These are phyloP conservation scores for Andrena fulva DNA, from an alignment of 2,888 invertebrate species.

Conservation along the genomic window DNA sequence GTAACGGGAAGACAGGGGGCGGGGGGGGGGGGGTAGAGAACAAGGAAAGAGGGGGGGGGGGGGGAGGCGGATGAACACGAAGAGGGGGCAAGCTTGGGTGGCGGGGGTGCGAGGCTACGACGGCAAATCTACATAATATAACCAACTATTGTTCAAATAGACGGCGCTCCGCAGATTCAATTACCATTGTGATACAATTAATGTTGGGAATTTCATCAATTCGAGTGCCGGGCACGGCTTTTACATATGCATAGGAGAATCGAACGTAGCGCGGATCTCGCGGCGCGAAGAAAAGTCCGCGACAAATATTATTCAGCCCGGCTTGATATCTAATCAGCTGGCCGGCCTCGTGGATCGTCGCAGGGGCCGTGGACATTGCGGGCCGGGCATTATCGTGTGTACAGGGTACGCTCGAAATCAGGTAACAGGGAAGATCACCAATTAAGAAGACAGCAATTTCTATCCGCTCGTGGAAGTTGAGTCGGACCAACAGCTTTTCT, in stretches of 20 bases:
- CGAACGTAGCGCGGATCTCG: constrained; percentile 80
- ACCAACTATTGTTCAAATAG: constrained; percentile 85
- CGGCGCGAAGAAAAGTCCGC: constrained; percentile 73
- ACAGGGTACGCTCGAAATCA: neutral
- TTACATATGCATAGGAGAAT: constrained; percentile 84
- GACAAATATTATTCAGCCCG: constrained; percentile 72
- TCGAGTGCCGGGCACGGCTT: constrained; percentile 82
- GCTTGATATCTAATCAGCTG: constrained; percentile 63
- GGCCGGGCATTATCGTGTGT: neutral
- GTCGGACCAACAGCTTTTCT: no score
- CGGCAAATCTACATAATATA: constrained; percentile 85
- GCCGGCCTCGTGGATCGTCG: constrained; percentile 9
- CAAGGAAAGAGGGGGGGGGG: constrained; percentile 46
- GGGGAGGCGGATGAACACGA: constrained; percentile 44
- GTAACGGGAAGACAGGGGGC: constrained; percentile 60
- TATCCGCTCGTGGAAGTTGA: no score
- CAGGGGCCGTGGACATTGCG: neutral
- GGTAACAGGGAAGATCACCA: neutral
- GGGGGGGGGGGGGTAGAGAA: constrained; percentile 46
- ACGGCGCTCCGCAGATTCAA: constrained; percentile 85
- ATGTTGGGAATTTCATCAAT: constrained; percentile 85
- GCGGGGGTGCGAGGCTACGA: constrained; percentile 75
- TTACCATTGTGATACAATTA: constrained; percentile 85
- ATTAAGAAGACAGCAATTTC: neutral
- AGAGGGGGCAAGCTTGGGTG: constrained; percentile 72